These are phyloP conservation scores for Misgurnus anguillicaudatus DNA, from an alignment of 2,113 vertebrate species.

Conservation along the genomic window DNA sequence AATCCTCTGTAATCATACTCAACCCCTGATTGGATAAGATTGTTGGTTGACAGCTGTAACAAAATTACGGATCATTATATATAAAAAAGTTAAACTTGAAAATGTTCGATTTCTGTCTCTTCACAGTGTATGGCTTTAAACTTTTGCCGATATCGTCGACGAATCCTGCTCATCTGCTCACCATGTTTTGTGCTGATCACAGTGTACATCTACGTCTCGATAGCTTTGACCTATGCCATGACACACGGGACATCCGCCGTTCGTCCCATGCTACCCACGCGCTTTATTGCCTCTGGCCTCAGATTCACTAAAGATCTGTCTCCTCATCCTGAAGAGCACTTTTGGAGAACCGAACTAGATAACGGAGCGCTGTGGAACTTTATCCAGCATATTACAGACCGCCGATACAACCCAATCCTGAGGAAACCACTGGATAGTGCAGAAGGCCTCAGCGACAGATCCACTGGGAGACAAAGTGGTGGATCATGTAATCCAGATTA, in stretches of 20 bases:
- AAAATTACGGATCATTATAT: no score
- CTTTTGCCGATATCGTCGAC: slow-evolving; percentile 40
- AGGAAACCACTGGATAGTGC: neutral
- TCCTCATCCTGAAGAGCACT: slow-evolving; percentile 46
- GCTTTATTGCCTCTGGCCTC: slow-evolving; percentile 56
- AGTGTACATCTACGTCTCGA: slow-evolving; percentile 8
- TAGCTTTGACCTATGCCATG: slow-evolving; percentile 45
- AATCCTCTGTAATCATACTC: no score
- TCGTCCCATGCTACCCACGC: neutral
- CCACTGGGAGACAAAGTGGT: neutral
- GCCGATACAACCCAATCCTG: slow-evolving; percentile 65
- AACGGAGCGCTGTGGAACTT: slow-evolving; percentile 64
- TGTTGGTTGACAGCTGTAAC: no score
- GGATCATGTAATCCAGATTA: slow-evolving; percentile 24
- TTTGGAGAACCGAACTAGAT: slow-evolving; percentile 58
- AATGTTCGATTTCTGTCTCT: neutral
- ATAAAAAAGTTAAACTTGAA: neutral
- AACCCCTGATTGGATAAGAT: no score
- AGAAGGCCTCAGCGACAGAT: neutral
- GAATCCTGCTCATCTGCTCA: slow-evolving; percentile 56
- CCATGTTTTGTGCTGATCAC: slow-evolving; percentile 61
- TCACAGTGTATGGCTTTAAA: slow-evolving; percentile 24
- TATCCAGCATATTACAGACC: slow-evolving; percentile 62
- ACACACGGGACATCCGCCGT: accelerated
- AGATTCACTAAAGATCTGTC: neutral